Conservation (phyloP, 2,888 invertebrate species). For the Caenorhabditis uteleia region DNA sequence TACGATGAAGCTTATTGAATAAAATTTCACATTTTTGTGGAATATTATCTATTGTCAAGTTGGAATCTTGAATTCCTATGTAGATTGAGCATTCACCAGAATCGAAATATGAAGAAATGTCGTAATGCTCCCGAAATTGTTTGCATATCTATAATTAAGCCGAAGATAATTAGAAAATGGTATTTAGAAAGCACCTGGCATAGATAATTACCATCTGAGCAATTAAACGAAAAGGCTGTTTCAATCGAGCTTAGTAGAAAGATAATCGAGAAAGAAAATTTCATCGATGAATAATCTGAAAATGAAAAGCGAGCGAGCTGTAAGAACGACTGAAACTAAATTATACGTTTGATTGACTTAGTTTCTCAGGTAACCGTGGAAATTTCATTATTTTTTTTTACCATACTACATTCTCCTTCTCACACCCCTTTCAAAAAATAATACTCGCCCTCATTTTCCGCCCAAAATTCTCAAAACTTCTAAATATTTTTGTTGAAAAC, state of each 20-base stretch:
- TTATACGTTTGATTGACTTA: too few species aligned
- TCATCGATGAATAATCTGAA: too few species aligned
- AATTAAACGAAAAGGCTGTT: not conserved
- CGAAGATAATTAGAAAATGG: not conserved
- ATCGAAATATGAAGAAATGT: constrained; percentile 11
- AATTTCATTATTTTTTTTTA: too few species aligned
- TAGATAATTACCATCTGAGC: not conserved
- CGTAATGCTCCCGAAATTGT: constrained; percentile 11
- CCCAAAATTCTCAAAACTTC: too few species aligned
- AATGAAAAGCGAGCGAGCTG: too few species aligned
- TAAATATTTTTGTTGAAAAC: too few species aligned
- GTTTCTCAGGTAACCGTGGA: too few species aligned
- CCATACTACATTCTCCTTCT: too few species aligned
- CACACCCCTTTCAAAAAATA: too few species aligned
- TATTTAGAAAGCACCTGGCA: not conserved
- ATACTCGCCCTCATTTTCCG: too few species aligned
- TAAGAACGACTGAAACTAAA: too few species aligned
- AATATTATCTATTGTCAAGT: constrained; percentile 3
- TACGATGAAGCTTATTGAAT: constrained; percentile 20
- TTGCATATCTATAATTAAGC: constrained; percentile 17
- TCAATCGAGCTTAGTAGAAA: not conserved
- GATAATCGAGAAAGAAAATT: constrained; percentile 5
- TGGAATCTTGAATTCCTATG: constrained; percentile 4
- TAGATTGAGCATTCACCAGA: constrained; percentile 19
- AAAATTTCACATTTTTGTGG: constrained; percentile 21